Conservation (phyloP, 2,888 invertebrate genomes). For the Xestia rhomboidea region DNA sequence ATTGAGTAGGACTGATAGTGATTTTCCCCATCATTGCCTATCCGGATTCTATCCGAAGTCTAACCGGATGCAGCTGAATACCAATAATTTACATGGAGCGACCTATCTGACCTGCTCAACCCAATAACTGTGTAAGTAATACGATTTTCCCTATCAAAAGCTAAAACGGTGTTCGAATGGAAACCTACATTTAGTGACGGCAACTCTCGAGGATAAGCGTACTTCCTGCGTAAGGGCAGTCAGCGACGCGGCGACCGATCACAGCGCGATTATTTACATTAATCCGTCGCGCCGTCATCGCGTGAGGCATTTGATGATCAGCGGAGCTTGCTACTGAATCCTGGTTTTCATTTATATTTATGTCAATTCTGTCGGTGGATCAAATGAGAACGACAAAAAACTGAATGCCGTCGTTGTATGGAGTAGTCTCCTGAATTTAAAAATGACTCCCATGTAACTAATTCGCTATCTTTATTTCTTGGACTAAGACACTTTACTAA, state of each 20-base stretch:
- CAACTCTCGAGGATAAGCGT: constrained; percentile 79
- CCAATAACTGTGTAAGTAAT: no score
- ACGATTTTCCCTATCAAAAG: not conserved
- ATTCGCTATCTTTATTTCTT: not conserved
- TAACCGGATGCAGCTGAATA: not conserved
- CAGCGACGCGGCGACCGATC: constrained; percentile 69
- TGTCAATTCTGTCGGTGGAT: not conserved
- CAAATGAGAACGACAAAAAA: not conserved
- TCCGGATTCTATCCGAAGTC: not conserved
- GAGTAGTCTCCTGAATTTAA: not conserved
- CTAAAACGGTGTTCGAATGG: constrained; percentile 69
- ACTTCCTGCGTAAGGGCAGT: constrained; percentile 80
- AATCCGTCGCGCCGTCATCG: constrained; percentile 78
- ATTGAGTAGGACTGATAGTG: not conserved
- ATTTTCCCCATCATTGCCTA: not conserved
- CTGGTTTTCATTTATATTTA: constrained; percentile 30
- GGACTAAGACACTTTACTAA: not conserved
- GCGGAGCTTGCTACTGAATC: constrained; percentile 38
- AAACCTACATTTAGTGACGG: constrained; percentile 68
- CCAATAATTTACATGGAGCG: not conserved
- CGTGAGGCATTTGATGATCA: constrained; percentile 61
- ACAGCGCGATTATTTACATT: constrained; percentile 83
- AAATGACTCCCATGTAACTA: not conserved
- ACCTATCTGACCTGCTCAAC: not conserved
- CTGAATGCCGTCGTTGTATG: not conserved